Base-by-base conservation (phyloP, 1,140 invertebrate genomes). In the Tetramorium parvispinum region DNA sequence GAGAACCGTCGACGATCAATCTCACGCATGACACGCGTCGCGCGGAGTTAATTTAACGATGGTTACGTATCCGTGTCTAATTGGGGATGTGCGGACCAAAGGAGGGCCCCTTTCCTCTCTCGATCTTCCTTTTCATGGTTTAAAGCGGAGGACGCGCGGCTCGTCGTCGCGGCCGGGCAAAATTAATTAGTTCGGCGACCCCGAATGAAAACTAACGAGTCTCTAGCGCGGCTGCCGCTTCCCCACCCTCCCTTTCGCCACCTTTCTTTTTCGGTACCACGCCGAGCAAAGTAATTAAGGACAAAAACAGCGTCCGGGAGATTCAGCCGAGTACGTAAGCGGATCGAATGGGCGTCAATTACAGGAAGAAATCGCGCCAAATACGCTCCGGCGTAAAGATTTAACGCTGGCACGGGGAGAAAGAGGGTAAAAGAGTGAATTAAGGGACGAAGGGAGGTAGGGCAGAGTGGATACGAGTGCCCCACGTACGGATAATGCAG, bases 11-110 rank as follows among this genome's bases (percentile, higher is more conserved):
- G 88, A 77, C 88, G 88, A 90, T 90, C 89, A 90, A 90, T 91
- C 89, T 88, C 87, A 65, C 89, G 87, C 89, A 82, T 85, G 89
- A 90, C 89, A 78, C 79, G 81, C 53, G 85, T 65, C 89, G 76
- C 75, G 61, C 61, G 57, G 68, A 90, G 89, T 90, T 89, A 90
- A 90, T 90, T 89, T 90, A 89, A 88, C 88, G 79, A 75, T 76
- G 86, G 55, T 85, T 85, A 87, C 73, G 85, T 89, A 90, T 89
- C 89, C 89, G 85, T 87, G 89, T 90, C 89, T 90, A 90, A 90
- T 90, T 89, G 88, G 88, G 57, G 79, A 82, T 77, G 11, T 75
- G 68, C 32, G 32, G 32, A 27, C 68, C 75, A 40, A 89, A 87
- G 73, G 37, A 70, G 77, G 55, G n/a, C 24, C 11, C 8, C 13